Base-by-base conservation (phyloP, 1,140 invertebrate genomes). In the Magallana ariakensis region DNA sequence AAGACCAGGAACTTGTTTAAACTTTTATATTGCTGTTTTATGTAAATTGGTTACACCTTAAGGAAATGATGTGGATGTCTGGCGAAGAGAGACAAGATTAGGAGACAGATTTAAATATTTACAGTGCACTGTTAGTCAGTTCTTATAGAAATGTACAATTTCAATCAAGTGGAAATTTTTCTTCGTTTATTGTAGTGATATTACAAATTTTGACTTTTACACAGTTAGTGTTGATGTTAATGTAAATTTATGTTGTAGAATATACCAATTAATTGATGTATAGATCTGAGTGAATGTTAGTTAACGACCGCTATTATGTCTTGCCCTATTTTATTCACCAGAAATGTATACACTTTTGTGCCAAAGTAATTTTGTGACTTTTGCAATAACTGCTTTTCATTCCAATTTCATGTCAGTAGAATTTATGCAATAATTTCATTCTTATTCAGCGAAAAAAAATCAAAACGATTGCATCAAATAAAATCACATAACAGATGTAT, bases 371-470 rank as follows among this genome's bases (percentile, higher is more conserved):
- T 26, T 26, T 26, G 66, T 75, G 22, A 22, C 33, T 16, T 75
- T 26, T 75, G 66, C 66, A 75, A 75, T 75, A 75, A 75, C 22
- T 75, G 22, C 22, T 75, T 75, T 75, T 75, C 66, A 26, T 9
- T 75, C 11, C 15, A 1, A 33, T 26, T 75, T 60, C 58, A 75
- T 33, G 22, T 22, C 26, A n/a, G 8, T 75, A 13, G 22, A 75
- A 13, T 75, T 19, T 13, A 75, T 75, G 66, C 66, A 75, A 75
- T 75, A 75, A 11, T 33, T 75, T 75, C 19, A 26, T 75, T 33
- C 22, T 46, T 46, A 26, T 19, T 26, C 19, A 26, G 22, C 9
- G 5, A 46, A 26, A 26, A 33, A 75, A 75, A 75, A 75, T 26
- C 66, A 75, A 75, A 75, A 75, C 0, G 58, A 60, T 60, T 6